Evolutionary conservation across 2,113 vertebrate species (phyloP).

Genomic region (Carassius auratus): DNA sequence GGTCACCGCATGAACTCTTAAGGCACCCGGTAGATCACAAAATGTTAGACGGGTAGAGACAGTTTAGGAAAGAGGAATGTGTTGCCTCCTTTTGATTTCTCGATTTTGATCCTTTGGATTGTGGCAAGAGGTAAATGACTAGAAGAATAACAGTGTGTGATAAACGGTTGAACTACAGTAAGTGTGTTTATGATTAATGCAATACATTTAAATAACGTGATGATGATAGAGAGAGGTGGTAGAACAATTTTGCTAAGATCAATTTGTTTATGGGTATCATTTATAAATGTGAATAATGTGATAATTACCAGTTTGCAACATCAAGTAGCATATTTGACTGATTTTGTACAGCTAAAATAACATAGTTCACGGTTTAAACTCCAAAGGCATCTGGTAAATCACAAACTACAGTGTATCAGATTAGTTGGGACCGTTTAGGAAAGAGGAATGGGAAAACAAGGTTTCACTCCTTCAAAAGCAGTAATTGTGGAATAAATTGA

Average conservation of each 20-base stretch:
- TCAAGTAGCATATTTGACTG: constrained; percentile 42
- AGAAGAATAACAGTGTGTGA: neutral
- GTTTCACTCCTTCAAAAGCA: constrained; percentile 39
- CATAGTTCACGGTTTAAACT: constrained; percentile 71
- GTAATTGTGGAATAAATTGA: neutral
- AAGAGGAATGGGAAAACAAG: constrained; percentile 43
- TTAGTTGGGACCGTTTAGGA: constrained; percentile 56
- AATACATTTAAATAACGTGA: neutral
- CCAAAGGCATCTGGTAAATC: constrained; percentile 73
- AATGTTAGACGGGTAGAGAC: constrained; percentile 67
- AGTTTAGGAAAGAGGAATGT: constrained; percentile 42
- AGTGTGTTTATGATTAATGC: neutral
- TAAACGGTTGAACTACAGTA: neutral
- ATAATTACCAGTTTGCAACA: too few relatives aligned
- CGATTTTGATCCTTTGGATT: neutral
- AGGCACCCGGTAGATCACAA: constrained; percentile 74
- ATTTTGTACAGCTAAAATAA: constrained; percentile 4
- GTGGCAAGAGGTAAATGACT: neutral
- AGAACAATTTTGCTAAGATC: neutral
- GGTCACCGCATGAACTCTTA: constrained; percentile 72
- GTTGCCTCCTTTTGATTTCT: constrained; percentile 39
- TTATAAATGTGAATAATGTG: too few relatives aligned
- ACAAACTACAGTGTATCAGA: constrained; percentile 64
- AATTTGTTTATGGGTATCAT: neutral
- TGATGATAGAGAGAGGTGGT: neutral